phyloP scores from a whole-genome alignment of 2,113 vertebrate genomes.

The Otocyon megalotis region DNA sequence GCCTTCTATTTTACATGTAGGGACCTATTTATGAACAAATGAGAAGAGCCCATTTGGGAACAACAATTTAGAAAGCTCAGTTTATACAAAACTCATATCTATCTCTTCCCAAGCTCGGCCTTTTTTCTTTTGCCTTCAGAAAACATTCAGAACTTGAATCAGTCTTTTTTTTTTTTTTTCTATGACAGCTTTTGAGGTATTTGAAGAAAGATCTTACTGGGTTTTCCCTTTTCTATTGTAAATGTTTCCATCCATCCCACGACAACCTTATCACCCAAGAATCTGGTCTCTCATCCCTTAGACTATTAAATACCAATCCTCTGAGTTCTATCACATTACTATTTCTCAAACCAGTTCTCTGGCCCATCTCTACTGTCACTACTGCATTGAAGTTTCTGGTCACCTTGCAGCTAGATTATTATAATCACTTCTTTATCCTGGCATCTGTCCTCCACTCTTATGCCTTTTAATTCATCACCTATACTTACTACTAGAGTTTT shows the following conservation, averaged over 20 bases:
- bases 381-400: not conserved
- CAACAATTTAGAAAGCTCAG: not conserved
- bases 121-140: not conserved
- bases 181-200: not conserved
- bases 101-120: not conserved
- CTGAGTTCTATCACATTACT: not conserved
- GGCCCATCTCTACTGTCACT: not conserved
- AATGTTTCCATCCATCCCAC: conserved; percentile 7
- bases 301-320: not conserved
- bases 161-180: not conserved
- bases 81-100: not conserved
- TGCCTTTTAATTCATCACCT: not conserved
- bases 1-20: not conserved
- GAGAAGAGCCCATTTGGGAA: not conserved
- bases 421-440: not conserved
- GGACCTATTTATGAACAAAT: not conserved
- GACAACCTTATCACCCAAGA: not conserved
- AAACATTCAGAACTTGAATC: conserved; percentile 19
- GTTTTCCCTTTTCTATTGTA: not conserved
- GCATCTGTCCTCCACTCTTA: not conserved
- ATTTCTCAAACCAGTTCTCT: not conserved
- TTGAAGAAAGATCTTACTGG: not conserved
- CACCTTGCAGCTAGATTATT: not conserved
- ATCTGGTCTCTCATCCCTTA: not conserved
- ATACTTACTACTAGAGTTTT: not conserved